These are phyloP conservation scores for Camarhynchus parvulus DNA, from an alignment of 2,113 vertebrate species.

Conservation along the genomic window DNA sequence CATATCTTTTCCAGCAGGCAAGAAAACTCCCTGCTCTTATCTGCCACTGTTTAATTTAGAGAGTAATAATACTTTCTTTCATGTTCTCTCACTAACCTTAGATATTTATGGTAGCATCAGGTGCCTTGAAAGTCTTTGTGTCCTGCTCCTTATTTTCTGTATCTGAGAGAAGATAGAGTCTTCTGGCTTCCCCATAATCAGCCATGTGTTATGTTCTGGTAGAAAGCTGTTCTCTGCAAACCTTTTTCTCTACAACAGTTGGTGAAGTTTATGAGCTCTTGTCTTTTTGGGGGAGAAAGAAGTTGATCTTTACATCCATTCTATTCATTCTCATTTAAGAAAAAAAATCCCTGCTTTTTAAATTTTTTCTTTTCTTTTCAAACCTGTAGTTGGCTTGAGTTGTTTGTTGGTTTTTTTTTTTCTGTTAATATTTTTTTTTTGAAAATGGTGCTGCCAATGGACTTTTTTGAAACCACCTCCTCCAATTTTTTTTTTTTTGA, in stretches of 20 bases:
- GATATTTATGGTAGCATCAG: not conserved
- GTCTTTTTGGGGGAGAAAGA: not conserved
- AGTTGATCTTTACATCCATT: not conserved
- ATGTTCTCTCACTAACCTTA: not conserved
- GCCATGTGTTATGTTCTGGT: not conserved
- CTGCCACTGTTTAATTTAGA: not conserved
- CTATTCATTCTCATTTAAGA: not conserved
- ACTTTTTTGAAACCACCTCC: not conserved
- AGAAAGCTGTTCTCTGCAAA: not conserved
- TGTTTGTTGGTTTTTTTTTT: not conserved
- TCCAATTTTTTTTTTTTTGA: not conserved
- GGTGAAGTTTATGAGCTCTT: not conserved
- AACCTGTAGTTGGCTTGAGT: not conserved
- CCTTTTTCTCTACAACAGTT: not conserved
- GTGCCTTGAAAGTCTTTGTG: not conserved
- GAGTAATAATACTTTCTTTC: not conserved
- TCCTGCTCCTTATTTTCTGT: not conserved
- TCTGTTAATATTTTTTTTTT: not conserved
- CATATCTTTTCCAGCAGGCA: not conserved
- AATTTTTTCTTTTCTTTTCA: not conserved
- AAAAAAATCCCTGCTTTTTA: not conserved
- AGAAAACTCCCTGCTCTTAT: not conserved
- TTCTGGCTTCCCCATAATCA: not conserved
- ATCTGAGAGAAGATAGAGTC: not conserved
- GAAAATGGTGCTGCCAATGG: not conserved